phyloP scores from a whole-genome alignment of 2,888 invertebrate genomes.

The Acheta domesticus region DNA sequence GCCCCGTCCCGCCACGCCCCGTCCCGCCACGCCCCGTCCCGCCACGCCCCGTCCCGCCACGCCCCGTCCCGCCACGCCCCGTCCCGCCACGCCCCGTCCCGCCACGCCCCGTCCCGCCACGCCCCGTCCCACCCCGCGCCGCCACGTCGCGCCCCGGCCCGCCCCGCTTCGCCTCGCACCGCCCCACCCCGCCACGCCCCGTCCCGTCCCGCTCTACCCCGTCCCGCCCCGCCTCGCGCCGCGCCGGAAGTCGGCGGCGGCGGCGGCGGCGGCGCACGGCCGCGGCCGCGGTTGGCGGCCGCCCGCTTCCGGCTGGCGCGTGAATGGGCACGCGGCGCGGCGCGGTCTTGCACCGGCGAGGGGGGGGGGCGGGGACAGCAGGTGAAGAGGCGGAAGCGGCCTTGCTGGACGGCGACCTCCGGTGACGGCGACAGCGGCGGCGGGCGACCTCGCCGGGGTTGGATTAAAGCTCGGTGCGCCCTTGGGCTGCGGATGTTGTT shows the following conservation, averaged over 20 bases:
- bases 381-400: constrained; percentile 8
- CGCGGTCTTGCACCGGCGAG: neutral
- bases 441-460: neutral
- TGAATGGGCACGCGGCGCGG: neutral
- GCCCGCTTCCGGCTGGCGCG: neutral
- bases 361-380: neutral
- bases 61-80: neutral
- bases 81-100: neutral
- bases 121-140: neutral
- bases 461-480: neutral
- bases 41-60: neutral
- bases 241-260: neutral
- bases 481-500: neutral
- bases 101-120: neutral
- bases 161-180: too few species aligned
- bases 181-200: neutral
- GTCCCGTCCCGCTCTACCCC: neutral
- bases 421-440: neutral
- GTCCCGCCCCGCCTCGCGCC: neutral
- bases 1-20: neutral
- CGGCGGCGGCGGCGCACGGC: neutral
- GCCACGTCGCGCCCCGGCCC: neutral
- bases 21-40: neutral
- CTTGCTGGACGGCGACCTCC: constrained; percentile 9
- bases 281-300: neutral